A percentile compares a stretch with the other conserved stretches of the same genome.
These are phyloP conservation scores for Zoanthus sansibaricus DNA, from an alignment of 92 coral and sea anemone species.

Conservation along the genomic window DNA sequence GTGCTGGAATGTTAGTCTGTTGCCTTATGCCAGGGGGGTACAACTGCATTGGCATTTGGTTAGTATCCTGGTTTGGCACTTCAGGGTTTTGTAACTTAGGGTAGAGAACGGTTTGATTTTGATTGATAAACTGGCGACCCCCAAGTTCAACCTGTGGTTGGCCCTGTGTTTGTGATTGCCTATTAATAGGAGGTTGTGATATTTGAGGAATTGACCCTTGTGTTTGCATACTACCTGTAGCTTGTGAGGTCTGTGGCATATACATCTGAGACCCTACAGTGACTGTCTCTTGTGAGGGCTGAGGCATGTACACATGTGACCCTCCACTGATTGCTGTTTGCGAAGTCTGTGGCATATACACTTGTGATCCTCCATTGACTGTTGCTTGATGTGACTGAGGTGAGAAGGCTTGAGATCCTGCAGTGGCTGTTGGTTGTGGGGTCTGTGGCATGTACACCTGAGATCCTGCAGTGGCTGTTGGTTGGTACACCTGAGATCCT, in stretches of 20 bases:
- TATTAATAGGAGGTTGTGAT: neutral
- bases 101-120: slow-evolving; percentile 16
- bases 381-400: neutral
- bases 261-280: slow-evolving; percentile 21
- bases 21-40: slow-evolving; percentile 11
- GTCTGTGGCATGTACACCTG: slow-evolving; percentile 5
- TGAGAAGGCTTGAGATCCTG: neutral
- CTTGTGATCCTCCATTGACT: neutral
- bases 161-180: slow-evolving; percentile 43
- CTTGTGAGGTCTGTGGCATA: slow-evolving; percentile 24
- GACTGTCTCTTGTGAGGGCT: neutral
- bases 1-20: neutral
- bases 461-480: neutral
- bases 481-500: slow-evolving; percentile 31
- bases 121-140: neutral
- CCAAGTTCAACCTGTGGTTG: slow-evolving; percentile 22
- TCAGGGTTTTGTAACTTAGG: slow-evolving; percentile 17
- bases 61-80: slow-evolving; percentile 8
- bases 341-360: neutral
- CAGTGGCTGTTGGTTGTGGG: neutral
- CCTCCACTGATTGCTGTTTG: neutral
- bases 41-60: neutral
- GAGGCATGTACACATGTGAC: neutral
- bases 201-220: neutral
- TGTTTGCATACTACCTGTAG: neutral